Conservation (phyloP, 1,140 invertebrate genomes). For the Zaprionus lachaisei region DNA sequence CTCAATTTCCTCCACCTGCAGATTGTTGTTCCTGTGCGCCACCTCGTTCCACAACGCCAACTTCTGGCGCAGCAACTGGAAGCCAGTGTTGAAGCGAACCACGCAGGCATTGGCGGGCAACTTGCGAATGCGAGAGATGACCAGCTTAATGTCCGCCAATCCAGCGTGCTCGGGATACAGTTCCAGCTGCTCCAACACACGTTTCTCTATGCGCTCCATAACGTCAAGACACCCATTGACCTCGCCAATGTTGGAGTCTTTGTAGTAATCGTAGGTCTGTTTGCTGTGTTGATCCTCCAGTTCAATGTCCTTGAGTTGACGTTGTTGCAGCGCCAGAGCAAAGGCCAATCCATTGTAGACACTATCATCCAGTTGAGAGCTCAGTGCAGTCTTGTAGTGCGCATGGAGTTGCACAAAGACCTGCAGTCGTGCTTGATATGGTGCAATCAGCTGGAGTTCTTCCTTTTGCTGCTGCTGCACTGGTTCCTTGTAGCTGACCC, state of each 20-base stretch:
- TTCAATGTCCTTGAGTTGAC: conserved; percentile 55
- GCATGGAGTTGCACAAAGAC: conserved; percentile 70
- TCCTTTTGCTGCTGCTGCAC: background rate
- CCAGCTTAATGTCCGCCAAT: conserved; percentile 89
- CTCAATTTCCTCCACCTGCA: conserved; percentile 89
- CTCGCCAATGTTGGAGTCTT: conserved; percentile 92
- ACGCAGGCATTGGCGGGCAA: conserved; percentile 93
- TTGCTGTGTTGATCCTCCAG: conserved; percentile 32
- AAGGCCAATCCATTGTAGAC: conserved; percentile 71
- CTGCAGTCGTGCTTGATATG: conserved; percentile 61
- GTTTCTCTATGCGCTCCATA: conserved; percentile 87
- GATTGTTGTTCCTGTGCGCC: conserved; percentile 93
- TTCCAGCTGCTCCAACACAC: conserved; percentile 89
- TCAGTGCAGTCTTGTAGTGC: conserved; percentile 61
- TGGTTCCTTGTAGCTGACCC: conserved; percentile 52
- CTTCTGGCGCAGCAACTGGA: conserved; percentile 94
- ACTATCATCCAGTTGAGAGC: conserved; percentile 55
- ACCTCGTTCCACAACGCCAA: conserved; percentile 96
- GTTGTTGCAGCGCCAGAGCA: conserved; percentile 64
- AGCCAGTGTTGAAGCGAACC: conserved; percentile 94
- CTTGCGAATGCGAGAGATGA: conserved; percentile 90
- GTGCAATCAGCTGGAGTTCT: conserved; percentile 52
- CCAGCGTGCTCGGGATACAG: conserved; percentile 97
- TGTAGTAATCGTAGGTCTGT: conserved; percentile 91
- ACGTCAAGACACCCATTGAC: conserved; percentile 89